Evolutionary conservation across 2,113 vertebrate genomes (phyloP).

Genomic region (Scytalopus superciliaris): DNA sequence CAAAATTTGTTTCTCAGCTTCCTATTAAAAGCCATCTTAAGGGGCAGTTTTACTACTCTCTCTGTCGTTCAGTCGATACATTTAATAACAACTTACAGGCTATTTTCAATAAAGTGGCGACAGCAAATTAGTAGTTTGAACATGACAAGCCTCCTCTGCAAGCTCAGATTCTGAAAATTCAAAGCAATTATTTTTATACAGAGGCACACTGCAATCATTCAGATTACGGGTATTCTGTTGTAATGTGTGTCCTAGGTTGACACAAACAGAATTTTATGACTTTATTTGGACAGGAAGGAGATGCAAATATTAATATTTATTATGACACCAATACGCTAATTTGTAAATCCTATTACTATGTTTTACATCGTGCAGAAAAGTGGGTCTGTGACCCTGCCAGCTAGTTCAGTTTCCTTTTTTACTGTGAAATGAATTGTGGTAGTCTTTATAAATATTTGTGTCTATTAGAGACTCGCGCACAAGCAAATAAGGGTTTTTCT

Average conservation of each 20-base stretch:
- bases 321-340: constrained; percentile 71
- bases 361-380: constrained; percentile 52
- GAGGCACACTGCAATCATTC: constrained; percentile 76
- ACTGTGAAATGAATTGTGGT: constrained; percentile 47
- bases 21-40: constrained; percentile 93
- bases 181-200: constrained; percentile 85
- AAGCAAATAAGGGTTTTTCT: constrained; percentile 68
- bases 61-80: constrained; percentile 88
- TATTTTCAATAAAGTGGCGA: constrained; percentile 88
- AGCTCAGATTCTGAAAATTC: constrained; percentile 82
- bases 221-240: constrained; percentile 76
- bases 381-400: constrained; percentile 57
- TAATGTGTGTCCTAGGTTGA: constrained; percentile 66
- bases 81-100: constrained; percentile 91
- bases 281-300: constrained; percentile 76
- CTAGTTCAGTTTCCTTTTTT: constrained; percentile 55
- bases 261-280: constrained; percentile 74
- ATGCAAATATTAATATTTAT: constrained; percentile 77
- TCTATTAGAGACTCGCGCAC: constrained; percentile 25
- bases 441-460: constrained; percentile 74
- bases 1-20: constrained; percentile 96
- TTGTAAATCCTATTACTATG: constrained; percentile 63
- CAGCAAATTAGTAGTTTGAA: constrained; percentile 89
- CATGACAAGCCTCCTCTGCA: constrained; percentile 86
- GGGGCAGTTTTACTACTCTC: constrained; percentile 89